A percentile compares a stretch with the other conserved stretches of the same genome.
Evolutionary conservation across 2,113 vertebrate species (phyloP).

Genomic region (Epinephelus cyanopodus): DNA sequence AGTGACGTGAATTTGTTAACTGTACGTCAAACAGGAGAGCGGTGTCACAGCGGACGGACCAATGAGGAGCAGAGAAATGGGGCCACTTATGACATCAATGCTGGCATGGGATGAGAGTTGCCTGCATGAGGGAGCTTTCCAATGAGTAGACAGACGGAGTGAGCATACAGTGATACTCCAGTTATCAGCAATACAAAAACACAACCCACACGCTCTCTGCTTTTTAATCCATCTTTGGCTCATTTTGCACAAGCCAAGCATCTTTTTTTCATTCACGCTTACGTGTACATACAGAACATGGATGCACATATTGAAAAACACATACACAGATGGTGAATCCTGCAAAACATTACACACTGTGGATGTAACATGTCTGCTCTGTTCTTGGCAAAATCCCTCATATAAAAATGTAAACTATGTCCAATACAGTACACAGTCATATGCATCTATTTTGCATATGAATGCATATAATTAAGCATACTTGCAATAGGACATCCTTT

Average conservation of each 20-base stretch:
- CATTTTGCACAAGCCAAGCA: neutral
- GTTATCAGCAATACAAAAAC: constrained; percentile 47
- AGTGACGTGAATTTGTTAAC: constrained; percentile 73
- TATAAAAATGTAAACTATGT: neutral
- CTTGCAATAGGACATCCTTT: neutral
- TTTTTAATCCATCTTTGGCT: constrained; percentile 13
- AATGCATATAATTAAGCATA: neutral
- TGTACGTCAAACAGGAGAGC: constrained; percentile 73
- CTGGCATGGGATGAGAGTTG: constrained; percentile 73
- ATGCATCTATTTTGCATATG: neutral
- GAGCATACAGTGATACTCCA: constrained; percentile 61
- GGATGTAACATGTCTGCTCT: neutral
- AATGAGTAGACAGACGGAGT: constrained; percentile 73
- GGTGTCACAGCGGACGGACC: constrained; percentile 61
- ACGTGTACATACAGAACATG: neutral
- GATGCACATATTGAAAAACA: neutral
- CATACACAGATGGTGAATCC: constrained; percentile 4
- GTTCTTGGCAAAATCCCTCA: neutral
- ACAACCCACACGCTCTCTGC: constrained; percentile 16
- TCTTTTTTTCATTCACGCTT: constrained; percentile 1
- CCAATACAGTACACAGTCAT: neutral
- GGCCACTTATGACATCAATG: constrained; percentile 80
- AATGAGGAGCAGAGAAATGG: constrained; percentile 75
- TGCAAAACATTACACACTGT: neutral
- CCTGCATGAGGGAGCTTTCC: constrained; percentile 77